Evolutionary conservation across 2,113 vertebrate species (phyloP).

Genomic region (human (Homo sapiens)): DNA sequence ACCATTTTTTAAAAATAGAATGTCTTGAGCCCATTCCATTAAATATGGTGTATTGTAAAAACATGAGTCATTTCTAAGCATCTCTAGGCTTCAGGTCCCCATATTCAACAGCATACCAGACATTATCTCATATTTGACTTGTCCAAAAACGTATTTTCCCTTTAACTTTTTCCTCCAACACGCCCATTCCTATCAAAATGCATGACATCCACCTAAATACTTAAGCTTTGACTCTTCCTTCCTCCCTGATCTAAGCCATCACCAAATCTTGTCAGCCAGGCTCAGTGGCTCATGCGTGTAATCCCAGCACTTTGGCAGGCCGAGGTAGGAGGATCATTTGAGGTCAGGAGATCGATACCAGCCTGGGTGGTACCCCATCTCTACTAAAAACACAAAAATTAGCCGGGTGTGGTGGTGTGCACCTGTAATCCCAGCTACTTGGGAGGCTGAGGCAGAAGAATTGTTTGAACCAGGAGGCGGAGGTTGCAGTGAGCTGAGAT

Average conservation of each 20-base stretch:
- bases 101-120: not conserved
- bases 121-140: not conserved
- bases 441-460: too few species aligned
- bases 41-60: not conserved
- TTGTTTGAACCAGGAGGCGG: too few species aligned
- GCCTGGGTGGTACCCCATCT: too few species aligned
- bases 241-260: not conserved
- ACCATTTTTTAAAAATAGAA: not conserved
- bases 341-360: too few species aligned
- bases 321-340: too few species aligned
- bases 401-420: too few species aligned
- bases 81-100: not conserved
- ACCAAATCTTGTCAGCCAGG: not conserved
- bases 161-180: not conserved
- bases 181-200: not conserved
- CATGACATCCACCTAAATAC: not conserved
- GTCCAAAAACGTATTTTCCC: not conserved
- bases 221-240: not conserved
- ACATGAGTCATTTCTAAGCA: not conserved
- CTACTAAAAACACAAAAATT: too few species aligned
- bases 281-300: too few species aligned
- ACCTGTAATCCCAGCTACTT: too few species aligned
- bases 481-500: too few species aligned
- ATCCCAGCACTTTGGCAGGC: too few species aligned
- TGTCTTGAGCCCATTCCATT: not conserved